These are phyloP conservation scores for Aix galericulata DNA, from an alignment of 2,113 vertebrate species.

Conservation along the genomic window DNA sequence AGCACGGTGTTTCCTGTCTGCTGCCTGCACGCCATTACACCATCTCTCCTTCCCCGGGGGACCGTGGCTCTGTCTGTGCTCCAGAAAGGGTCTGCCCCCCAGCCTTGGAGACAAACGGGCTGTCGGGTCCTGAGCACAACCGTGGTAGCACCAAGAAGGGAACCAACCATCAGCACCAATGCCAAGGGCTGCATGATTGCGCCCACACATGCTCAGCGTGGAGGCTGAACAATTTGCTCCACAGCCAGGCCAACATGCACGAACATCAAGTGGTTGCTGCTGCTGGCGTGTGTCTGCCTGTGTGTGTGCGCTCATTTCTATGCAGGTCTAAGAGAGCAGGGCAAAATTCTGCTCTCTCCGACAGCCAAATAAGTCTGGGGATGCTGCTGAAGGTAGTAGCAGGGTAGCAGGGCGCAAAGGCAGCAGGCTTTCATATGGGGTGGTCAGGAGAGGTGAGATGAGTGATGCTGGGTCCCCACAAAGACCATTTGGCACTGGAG, in stretches of 20 bases:
- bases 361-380: background rate
- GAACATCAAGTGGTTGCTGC: no score
- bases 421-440: background rate
- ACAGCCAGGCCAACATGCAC: background rate
- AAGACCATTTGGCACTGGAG: constrained; percentile 1
- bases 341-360: background rate
- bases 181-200: accelerated
- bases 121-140: accelerated
- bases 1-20: background rate
- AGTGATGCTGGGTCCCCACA: background rate
- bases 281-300: background rate
- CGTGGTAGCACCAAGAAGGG: background rate
- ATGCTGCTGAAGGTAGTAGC: background rate
- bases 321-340: background rate
- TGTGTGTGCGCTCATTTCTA: accelerated
- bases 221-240: background rate
- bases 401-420: background rate
- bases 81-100: background rate
- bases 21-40: background rate
- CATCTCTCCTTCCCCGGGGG: background rate
- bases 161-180: no score
- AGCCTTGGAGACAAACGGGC: accelerated
- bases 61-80: background rate
- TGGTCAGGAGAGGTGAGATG: background rate
- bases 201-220: no score